Percentiles rank a stretch among this genome's conserved stretches.
These are phyloP conservation scores for Pseudolaguvia tuberculata DNA, from an alignment of 2,113 vertebrate genomes.

Conservation along the genomic window DNA sequence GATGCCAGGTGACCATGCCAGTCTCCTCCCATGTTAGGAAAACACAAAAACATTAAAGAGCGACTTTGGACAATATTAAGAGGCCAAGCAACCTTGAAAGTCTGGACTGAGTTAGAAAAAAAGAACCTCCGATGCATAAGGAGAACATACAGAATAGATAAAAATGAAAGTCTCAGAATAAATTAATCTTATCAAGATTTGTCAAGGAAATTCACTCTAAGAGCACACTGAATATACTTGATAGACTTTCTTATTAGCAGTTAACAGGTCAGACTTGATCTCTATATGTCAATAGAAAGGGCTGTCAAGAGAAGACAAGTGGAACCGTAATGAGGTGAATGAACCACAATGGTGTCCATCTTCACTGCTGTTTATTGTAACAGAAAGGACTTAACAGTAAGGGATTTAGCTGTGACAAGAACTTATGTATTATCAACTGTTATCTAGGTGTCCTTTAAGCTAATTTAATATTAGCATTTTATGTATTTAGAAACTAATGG, in stretches of 20 bases:
- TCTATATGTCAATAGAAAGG: background rate
- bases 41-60: background rate
- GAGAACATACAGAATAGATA: no score
- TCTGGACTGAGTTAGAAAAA: no score
- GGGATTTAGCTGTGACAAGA: background rate
- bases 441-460: background rate
- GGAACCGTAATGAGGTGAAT: background rate
- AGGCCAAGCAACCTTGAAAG: no score
- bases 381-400: background rate
- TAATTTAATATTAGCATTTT: background rate
- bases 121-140: no score
- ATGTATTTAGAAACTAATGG: no score
- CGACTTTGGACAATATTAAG: no score
- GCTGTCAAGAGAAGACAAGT: background rate
- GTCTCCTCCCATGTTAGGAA: background rate
- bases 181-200: no score
- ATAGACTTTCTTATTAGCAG: constrained; percentile 6
- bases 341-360: background rate
- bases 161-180: no score
- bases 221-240: constrained; percentile 3
- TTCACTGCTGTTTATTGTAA: background rate
- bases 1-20: background rate
- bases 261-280: background rate
- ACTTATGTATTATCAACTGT: background rate
- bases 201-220: background rate